These are phyloP conservation scores for Diarsia dahlii DNA, from an alignment of 2,888 invertebrate species.

Conservation along the genomic window DNA sequence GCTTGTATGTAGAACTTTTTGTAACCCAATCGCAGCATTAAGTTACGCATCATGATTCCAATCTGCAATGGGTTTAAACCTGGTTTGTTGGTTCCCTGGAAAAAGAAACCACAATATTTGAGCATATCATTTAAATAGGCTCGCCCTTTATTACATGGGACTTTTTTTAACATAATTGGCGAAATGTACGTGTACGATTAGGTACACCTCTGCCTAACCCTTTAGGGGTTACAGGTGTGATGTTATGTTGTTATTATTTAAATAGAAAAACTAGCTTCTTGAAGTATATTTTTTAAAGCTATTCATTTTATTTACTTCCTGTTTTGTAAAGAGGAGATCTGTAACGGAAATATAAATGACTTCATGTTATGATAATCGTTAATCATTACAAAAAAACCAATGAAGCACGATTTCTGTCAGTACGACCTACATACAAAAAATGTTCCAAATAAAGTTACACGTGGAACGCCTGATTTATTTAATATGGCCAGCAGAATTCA, in stretches of 20 bases:
- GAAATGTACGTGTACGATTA: too few species aligned
- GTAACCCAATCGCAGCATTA: conserved; percentile 93
- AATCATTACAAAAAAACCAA: not conserved
- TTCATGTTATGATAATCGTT: not conserved
- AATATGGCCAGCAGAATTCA: conserved; percentile 20
- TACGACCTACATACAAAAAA: not conserved
- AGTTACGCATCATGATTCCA: conserved; percentile 91
- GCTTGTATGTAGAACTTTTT: conserved; percentile 93
- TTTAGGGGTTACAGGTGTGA: too few species aligned
- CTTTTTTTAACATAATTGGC: too few species aligned
- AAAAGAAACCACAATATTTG: not conserved
- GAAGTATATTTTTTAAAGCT: not conserved
- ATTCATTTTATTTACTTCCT: not conserved
- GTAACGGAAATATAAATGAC: not conserved
- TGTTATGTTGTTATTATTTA: not conserved
- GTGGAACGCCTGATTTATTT: conserved; percentile 23
- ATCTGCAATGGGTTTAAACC: conserved; percentile 91
- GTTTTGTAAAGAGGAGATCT: not conserved
- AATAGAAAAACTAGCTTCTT: not conserved
- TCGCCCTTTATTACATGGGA: too few species aligned
- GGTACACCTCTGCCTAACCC: too few species aligned
- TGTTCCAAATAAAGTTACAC: conserved; percentile 43
- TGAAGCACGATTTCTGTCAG: not conserved
- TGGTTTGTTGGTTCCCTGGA: conserved; percentile 90
- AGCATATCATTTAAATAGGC: not conserved